phyloP scores from a whole-genome alignment of 53 echinoderm and acorn worm genomes.

The Apostichopus leukothele region DNA sequence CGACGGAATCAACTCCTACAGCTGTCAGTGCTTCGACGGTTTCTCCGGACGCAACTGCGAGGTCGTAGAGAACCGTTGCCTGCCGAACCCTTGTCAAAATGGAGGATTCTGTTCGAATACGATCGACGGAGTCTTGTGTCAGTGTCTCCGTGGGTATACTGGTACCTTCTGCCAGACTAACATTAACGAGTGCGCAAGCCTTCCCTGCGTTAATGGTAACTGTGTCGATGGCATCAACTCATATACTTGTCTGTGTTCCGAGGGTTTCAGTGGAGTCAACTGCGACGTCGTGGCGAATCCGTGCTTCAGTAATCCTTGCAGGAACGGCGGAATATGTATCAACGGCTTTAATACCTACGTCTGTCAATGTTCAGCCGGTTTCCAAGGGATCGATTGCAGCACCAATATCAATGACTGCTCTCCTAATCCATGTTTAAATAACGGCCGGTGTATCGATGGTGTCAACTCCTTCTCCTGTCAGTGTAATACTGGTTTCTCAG shows the following conservation, averaged over 20 bases:
- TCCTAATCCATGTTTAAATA: conserved; percentile 52
- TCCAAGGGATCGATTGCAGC: conserved; percentile 20
- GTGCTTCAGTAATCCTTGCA: conserved; percentile 52
- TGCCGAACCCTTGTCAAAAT: conserved; percentile 59
- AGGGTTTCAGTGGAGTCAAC: conserved; percentile 43
- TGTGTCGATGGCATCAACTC: conserved; percentile 54
- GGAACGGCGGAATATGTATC: conserved; percentile 61
- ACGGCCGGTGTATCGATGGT: conserved; percentile 60
- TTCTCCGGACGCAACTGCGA: conserved; percentile 14
- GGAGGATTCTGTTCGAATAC: conserved; percentile 45
- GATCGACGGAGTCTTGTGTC: conserved; percentile 10
- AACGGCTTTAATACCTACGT: conserved; percentile 16
- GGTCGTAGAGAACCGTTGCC: conserved; percentile 28
- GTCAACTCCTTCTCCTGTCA: conserved; percentile 53
- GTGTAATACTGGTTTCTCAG: conserved; percentile 58
- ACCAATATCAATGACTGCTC: conserved; percentile 49
- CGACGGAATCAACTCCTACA: conserved; percentile 26
- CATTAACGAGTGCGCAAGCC: conserved; percentile 54
- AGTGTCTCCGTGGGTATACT: conserved; percentile 49
- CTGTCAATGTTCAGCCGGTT: conserved; percentile 62
- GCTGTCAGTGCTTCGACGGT: conserved; percentile 37
- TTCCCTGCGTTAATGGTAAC: conserved; percentile 53
- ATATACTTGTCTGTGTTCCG: conserved; percentile 41
- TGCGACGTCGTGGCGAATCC: conserved; percentile 47
- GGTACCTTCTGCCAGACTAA: conserved; percentile 54